Base-by-base conservation (phyloP, 2,113 vertebrate species). In the Hippocampus guttulatus region DNA sequence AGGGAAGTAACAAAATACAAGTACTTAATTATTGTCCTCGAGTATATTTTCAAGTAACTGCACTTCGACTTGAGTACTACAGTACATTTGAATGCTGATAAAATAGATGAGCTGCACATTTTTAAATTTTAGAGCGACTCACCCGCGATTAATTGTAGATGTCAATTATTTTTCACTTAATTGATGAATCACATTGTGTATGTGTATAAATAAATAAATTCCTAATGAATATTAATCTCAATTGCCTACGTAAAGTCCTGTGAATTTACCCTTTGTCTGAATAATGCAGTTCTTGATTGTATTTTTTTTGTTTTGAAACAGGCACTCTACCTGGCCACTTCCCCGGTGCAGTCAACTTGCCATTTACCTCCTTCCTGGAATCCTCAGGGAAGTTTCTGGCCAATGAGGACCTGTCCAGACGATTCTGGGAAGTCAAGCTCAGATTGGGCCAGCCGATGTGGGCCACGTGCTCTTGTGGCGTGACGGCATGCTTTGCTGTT, bases 291-390 rank as follows among this genome's bases (percentile, higher is more conserved):
- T 2, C 25, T 14, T 60, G 3, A 27, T 20, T 11, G 14, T 58
- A 3, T 21, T 27, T 60, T 15, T 52, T 2, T 30, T 33, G 20
- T 49, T 51, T 67, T 27, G 11, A 11, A 9, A 0, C 78, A 98
- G 97, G 92, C 76, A 92, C 92, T 0, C 92, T 96, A 61, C 94
- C 96, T 0, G 97, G 97, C 8, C 97, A 99, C 70, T 94, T 95
- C 71, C 93, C 95, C 0, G 91, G 92, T 16, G 80, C 95, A 0
- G 75, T 91, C 43, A 99, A 93, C 88, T 94, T 99, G 76, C 96
- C 97, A 0, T 99, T 97, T 86, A 88, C 89, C 0, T 91, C 91
- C 1, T 95, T 98, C 81, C 70, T 97, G 86, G 93, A 93, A 0
- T 68, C 87, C 0, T 89, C 92, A 18, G 96, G 96, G 14, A 89